A percentile compares a stretch with the other conserved stretches of the same genome.
Evolutionary conservation across 2,113 vertebrate genomes (phyloP).

Genomic region (Petrocephalus microphthalmus): DNA sequence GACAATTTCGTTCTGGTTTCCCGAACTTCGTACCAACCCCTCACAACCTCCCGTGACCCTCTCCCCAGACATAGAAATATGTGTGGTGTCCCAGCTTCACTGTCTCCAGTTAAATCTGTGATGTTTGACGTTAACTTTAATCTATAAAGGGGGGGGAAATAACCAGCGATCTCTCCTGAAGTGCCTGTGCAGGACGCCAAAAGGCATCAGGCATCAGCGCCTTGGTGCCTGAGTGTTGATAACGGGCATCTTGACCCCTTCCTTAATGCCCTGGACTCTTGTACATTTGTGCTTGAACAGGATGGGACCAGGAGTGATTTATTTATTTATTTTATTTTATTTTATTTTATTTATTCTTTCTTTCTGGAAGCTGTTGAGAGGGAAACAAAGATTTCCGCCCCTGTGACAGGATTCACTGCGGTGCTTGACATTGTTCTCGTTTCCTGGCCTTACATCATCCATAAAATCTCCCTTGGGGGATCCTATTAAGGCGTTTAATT

Average conservation of each 20-base stretch:
- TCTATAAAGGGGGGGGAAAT: not conserved
- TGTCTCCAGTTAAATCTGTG: not conserved
- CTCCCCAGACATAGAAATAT: constrained; percentile 4
- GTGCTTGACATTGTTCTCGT: constrained; percentile 6
- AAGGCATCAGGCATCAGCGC: not conserved
- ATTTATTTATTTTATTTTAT: not conserved
- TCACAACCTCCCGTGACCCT: constrained; percentile 1
- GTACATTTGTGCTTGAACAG: not conserved
- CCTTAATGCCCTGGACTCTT: not conserved
- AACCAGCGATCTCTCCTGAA: not conserved
- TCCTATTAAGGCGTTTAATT: constrained; percentile 46
- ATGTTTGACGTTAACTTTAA: not conserved
- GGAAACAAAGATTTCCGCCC: constrained; percentile 3
- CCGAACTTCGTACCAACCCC: constrained; percentile 20
- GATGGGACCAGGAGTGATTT: not conserved
- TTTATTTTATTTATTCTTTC: not conserved
- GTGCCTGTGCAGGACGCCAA: not conserved
- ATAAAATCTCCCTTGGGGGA: constrained; percentile 36
- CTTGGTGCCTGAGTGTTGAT: not conserved
- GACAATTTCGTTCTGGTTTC: constrained; percentile 23
- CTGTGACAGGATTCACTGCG: constrained; percentile 7
- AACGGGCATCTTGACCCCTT: not conserved
- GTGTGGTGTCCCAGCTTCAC: not conserved
- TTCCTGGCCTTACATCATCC: constrained; percentile 19
- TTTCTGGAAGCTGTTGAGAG: not conserved